Conservation (phyloP, 2,113 vertebrate species). For the Naja naja region DNA sequence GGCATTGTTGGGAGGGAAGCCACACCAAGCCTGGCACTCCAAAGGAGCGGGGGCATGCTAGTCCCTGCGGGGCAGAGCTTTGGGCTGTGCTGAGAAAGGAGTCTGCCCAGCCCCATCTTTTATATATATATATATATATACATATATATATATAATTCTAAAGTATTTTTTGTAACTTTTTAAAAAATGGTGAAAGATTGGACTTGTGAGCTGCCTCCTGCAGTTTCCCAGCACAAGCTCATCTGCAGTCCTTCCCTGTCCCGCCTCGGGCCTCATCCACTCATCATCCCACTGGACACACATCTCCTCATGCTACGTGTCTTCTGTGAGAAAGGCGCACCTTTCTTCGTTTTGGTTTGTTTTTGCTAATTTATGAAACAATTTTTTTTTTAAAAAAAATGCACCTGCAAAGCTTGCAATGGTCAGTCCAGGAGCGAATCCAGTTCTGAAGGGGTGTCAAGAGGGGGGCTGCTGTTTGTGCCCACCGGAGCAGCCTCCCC, state of each 20-base stretch:
- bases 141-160: constrained; percentile 55
- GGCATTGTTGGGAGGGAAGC: neutral
- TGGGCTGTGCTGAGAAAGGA: constrained; percentile 54
- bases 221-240: neutral
- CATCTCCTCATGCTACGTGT: neutral
- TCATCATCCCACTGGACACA: neutral
- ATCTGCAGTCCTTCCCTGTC: neutral
- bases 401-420: constrained; percentile 13
- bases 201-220: neutral
- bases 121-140: constrained; percentile 50
- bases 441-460: neutral
- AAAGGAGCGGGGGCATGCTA: neutral
- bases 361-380: neutral
- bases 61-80: constrained; percentile 41
- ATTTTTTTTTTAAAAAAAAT: neutral
- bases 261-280: neutral
- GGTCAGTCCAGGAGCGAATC: neutral
- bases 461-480: neutral
- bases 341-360: too few species aligned
- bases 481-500: too few species aligned
- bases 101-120: constrained; percentile 57
- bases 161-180: constrained; percentile 64
- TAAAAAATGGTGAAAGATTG: constrained; percentile 47
- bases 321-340: neutral
- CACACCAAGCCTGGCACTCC: neutral